Conservation (phyloP, 2,113 vertebrate species). For the Alouatta palliata region DNA sequence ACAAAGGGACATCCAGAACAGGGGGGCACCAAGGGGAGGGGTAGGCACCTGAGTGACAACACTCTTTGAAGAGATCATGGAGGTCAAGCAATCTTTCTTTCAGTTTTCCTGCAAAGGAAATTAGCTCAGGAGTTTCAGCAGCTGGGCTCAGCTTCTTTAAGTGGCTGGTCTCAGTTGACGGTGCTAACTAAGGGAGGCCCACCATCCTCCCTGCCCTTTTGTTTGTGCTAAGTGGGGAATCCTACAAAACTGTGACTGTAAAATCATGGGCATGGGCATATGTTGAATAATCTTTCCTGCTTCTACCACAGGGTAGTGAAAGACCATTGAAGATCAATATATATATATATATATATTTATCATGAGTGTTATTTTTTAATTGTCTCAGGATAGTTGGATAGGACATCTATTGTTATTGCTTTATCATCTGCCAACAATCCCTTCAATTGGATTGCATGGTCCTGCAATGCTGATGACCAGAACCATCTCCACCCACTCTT, state of each 20-base stretch:
- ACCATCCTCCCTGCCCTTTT: neutral
- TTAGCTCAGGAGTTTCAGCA: neutral
- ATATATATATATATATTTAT: neutral
- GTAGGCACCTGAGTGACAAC: neutral
- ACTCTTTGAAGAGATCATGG: neutral
- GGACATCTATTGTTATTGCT: neutral
- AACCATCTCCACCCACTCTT: neutral
- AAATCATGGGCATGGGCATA: neutral
- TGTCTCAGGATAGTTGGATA: neutral
- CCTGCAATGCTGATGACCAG: neutral
- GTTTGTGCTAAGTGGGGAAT: neutral
- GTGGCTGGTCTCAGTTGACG: neutral
- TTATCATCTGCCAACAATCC: neutral
- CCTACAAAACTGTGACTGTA: neutral
- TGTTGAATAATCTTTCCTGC: neutral
- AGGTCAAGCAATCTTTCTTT: neutral
- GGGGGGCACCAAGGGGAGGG: too few species aligned
- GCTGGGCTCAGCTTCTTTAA: neutral
- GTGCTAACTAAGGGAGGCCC: neutral
- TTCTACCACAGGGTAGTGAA: neutral
- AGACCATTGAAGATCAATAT: neutral
- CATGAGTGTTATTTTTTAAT: neutral
- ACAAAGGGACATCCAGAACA: neutral
- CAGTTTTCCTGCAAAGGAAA: neutral
- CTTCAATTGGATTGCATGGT: neutral